These are phyloP conservation scores for Nannoperca obscura DNA, from an alignment of 2,797 vertebrate species.

Conservation along the genomic window DNA sequence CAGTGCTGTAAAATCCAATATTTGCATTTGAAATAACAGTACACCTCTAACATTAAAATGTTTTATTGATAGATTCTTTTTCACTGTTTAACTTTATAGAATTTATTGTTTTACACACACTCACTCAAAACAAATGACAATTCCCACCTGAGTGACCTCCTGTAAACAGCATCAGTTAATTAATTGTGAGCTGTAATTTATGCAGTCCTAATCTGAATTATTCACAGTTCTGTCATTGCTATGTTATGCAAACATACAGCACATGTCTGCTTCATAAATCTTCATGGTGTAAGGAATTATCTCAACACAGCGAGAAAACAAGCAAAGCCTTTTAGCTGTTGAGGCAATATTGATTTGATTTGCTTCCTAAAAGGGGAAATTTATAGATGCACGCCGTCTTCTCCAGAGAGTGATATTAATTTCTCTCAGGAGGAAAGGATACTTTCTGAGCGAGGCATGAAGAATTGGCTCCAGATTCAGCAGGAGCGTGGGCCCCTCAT, in stretches of 20 bases:
- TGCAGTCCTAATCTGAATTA: conserved; percentile 66
- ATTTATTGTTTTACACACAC: conserved; percentile 36
- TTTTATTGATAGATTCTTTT: conserved; percentile 49
- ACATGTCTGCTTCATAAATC: conserved; percentile 80
- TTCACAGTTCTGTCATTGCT: conserved; percentile 66
- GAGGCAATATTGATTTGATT: conserved; percentile 76
- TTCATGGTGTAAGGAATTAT: conserved; percentile 63
- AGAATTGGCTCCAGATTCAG: conserved; percentile 76
- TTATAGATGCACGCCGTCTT: conserved; percentile 71
- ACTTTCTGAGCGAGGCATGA: conserved; percentile 68
- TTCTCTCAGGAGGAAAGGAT: conserved; percentile 67
- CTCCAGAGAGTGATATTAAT: conserved; percentile 72
- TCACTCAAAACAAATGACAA: conserved; percentile 30
- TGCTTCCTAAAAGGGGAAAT: conserved; percentile 75
- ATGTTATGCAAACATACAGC: conserved; percentile 73
- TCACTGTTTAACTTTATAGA: conserved; percentile 18
- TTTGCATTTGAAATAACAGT: conserved; percentile 28
- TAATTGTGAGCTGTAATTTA: conserved; percentile 49
- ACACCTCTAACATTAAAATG: conserved; percentile 11
- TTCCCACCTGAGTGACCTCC: conserved; percentile 42
- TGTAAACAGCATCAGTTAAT: conserved; percentile 54
- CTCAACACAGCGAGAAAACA: conserved; percentile 73
- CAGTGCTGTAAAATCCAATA: conserved; percentile 14
- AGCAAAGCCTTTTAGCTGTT: conserved; percentile 71
- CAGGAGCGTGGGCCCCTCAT: conserved; percentile 48